Evolutionary conservation across 1,140 invertebrate genomes (phyloP).

Genomic region (Drosophila ironensis): DNA sequence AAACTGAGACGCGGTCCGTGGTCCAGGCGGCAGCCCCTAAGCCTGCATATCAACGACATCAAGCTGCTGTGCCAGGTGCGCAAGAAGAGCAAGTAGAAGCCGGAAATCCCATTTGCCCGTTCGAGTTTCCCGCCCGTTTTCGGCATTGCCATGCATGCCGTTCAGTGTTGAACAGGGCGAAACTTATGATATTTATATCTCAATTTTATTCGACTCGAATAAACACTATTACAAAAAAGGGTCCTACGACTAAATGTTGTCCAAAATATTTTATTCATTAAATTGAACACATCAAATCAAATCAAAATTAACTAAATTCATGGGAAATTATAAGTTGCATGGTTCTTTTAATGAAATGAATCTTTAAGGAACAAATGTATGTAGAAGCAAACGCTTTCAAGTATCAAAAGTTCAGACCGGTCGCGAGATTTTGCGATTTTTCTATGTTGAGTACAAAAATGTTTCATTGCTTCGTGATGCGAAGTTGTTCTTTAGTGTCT

Average conservation of each 20-base stretch:
- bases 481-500: background rate
- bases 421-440: slow-evolving; percentile 7
- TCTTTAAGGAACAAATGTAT: too few species aligned
- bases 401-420: background rate
- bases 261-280: background rate
- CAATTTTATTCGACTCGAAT: too few species aligned
- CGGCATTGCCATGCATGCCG: background rate
- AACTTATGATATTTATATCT: too few species aligned
- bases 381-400: too few species aligned
- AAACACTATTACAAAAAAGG: background rate
- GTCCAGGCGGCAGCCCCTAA: slow-evolving; percentile 51
- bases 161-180: background rate
- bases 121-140: too few species aligned
- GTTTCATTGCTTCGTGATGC: background rate
- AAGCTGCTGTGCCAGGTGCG: slow-evolving; percentile 61
- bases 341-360: too few species aligned
- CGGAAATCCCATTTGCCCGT: background rate
- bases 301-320: background rate
- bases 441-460: slow-evolving; percentile 19
- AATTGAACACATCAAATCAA: background rate
- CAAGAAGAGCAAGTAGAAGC: slow-evolving; percentile 24
- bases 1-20: slow-evolving; percentile 50
- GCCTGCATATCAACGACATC: slow-evolving; percentile 59
- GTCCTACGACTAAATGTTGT: too few species aligned
- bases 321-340: background rate